Conservation (phyloP, 1,140 invertebrate genomes). For the Lepidostoma basale region DNA sequence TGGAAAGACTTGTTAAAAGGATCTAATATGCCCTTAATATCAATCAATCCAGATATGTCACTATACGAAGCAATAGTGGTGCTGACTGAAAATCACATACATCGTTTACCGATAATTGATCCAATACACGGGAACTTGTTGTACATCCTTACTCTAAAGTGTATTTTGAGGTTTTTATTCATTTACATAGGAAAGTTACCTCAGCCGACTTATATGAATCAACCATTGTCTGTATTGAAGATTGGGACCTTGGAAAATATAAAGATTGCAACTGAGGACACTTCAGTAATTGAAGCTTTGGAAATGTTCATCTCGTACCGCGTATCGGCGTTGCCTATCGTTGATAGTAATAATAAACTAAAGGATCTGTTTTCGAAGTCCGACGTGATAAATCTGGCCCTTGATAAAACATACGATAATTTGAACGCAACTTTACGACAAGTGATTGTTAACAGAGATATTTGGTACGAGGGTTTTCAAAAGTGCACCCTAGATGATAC, state of each 20-base stretch:
- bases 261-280: constrained; percentile 90
- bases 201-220: constrained; percentile 88
- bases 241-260: constrained; percentile 96
- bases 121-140: constrained; percentile 94
- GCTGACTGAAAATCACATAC: constrained; percentile 92
- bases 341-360: constrained; percentile 87
- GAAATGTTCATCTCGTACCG: constrained; percentile 95
- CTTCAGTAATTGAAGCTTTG: constrained; percentile 92
- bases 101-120: constrained; percentile 96
- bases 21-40: constrained; percentile 80
- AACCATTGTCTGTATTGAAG: constrained; percentile 83
- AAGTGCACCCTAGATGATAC: constrained; percentile 93
- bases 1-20: constrained; percentile 89
- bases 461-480: constrained; percentile 98
- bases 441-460: constrained; percentile 93
- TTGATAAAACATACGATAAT: constrained; percentile 99
- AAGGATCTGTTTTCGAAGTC: constrained; percentile 99
- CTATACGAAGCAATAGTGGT: constrained; percentile 92
- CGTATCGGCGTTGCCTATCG: constrained; percentile 94
- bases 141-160: constrained; percentile 98
- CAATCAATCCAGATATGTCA: constrained; percentile 86
- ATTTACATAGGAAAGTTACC: constrained; percentile 97
- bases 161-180: constrained; percentile 97
- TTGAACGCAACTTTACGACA: constrained; percentile 93
- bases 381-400: constrained; percentile 98